Base-by-base conservation (phyloP, 2,113 vertebrate genomes). In the Urocynchramus pylzowi region DNA sequence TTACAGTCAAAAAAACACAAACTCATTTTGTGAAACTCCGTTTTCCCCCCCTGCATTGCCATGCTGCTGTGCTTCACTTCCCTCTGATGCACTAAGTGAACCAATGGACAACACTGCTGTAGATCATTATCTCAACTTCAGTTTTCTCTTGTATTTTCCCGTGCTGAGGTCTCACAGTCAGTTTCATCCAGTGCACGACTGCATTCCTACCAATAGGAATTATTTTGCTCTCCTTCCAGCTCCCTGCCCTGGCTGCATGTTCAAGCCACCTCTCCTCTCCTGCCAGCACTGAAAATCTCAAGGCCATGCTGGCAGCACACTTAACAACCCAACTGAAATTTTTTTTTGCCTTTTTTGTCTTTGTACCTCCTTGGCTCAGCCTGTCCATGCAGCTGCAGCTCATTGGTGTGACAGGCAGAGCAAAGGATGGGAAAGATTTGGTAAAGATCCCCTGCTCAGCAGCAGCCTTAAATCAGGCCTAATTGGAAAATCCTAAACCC, bases 171-270 rank as follows among this genome's bases (percentile, higher is more conserved):
- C 42, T 83, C 83, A 41, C 42, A 52, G 49, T 26, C 61, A 83
- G 35, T 41, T 80, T 39, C 64, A 87, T 45, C 24, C 65, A 61
- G 65, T 0, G 2, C n/a, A 35, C 0, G 0, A 39, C 54, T 2
- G 1, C 35, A 22, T 27, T 76, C 37, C 77, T 70, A 42, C 31
- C 69, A 24, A 52, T 7, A 74, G 64, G 60, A 94, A 70, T 77
- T 64, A 39, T 10, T 84, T 6, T 53, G 68, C 15, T 57, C 24
- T 65, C 73, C 45, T 79, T 15, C 63, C 64, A 82, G 18, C 44
- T 80, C 59, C 45, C 59, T 80, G 47, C 16, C 16, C 45, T 39
- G 31, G 30, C 33, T 84, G 53, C 30, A 42, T 1, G 17, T 24
- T 86, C 59, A 52, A 1, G 2, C 16, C 84, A 69, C 21, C n/a